Evolutionary conservation across 1,140 invertebrate species (phyloP), one percentile per base, ranked within the genome.

Genomic region (Agrilus planipennis): DNA sequence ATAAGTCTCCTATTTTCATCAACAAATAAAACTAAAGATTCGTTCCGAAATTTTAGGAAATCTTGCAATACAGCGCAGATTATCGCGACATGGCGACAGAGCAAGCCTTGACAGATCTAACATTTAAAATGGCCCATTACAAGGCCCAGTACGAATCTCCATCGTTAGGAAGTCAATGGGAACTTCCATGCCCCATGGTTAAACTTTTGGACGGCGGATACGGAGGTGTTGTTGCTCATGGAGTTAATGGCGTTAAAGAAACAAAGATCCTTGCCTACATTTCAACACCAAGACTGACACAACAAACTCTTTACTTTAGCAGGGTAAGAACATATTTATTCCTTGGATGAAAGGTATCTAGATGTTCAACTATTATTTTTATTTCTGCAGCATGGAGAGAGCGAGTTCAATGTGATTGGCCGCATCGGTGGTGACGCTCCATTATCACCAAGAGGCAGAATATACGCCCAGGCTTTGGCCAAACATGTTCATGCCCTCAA

Each of bases 391-490:
- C 90, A 95, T 65, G 90, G 90, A 0, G 91, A 95, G 65, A 89
- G 86, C 60, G 80, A 88, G 53, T 86, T 84, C 68, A 95, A 95
- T 61, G 73, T 91, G 2, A 62, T 84, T n/a, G 89, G 90, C 1
- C 72, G 81, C 45, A 90, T 95, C 47, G 91, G 90, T 0, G 90
- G 90, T 4, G 86, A 95, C 61, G 80, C 88, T 11, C 74, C 77
- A 2, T 62, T 95, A 1, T 91, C 88, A 18, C 69, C 79, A 0
- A 69, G 86, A 19, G 90, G 90, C 1, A 65, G 75, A 46, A 65
- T 79, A 58, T 95, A 93, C 65, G 84, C 84, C 0, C 67, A 73
- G 42, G 76, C 77, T 1, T 66, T 94, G 37, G 77, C 80, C 0
- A 69, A 76, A 9, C 81, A 81, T 58, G 77, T 93, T 37, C 77